Percentiles rank a stretch among this genome's conserved stretches.
Evolutionary conservation across 2,113 vertebrate species (phyloP).

Genomic region (Lynx canadensis): DNA sequence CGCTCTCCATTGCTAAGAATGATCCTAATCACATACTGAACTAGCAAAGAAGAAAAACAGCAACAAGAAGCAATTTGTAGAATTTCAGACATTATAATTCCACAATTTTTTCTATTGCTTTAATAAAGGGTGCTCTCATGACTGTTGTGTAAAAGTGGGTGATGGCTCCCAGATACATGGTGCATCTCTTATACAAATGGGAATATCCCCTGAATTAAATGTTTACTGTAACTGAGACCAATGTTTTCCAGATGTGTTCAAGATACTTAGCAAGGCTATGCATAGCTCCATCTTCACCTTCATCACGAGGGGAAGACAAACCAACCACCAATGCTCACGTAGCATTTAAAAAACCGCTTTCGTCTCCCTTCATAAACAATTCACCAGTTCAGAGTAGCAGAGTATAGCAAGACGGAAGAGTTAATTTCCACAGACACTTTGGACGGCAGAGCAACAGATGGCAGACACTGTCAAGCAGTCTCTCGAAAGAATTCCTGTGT

Average conservation of each 20-base stretch:
- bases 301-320: neutral
- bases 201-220: neutral
- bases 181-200: neutral
- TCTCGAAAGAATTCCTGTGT: neutral
- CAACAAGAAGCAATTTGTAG: neutral
- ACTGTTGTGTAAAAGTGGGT: neutral
- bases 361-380: neutral
- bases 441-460: neutral
- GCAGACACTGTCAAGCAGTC: neutral
- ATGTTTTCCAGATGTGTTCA: neutral
- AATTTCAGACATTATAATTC: neutral
- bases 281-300: conserved; percentile 47
- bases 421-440: neutral
- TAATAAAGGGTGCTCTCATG: neutral
- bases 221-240: neutral
- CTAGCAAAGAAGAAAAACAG: neutral
- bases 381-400: neutral
- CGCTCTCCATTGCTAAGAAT: neutral
- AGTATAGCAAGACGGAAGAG: neutral
- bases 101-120: conserved; percentile 14
- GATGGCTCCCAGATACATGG: neutral
- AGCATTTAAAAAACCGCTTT: conserved; percentile 12
- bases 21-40: neutral
- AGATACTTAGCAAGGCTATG: neutral
- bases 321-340: neutral